A percentile compares a stretch with the other conserved stretches of the same genome.
Conservation (phyloP, 1,140 invertebrate species). For the Pogonomyrmex californicus region DNA sequence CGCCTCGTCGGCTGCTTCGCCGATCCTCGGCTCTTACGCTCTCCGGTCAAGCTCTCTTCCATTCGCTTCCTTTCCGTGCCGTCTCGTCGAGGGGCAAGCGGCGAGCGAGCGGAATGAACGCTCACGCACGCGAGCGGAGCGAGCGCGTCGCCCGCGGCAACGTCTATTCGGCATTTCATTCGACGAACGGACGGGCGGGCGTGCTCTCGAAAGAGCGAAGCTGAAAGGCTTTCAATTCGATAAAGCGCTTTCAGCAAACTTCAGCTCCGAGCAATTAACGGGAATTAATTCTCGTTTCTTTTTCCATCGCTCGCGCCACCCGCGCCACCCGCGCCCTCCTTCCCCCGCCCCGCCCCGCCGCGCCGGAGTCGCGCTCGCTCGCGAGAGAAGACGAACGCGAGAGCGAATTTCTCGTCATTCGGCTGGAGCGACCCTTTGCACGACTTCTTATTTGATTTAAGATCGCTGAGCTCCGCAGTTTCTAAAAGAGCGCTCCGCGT, state of each 20-base stretch:
- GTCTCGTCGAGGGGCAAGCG: conserved; percentile 7
- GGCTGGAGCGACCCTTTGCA: conserved; percentile 51
- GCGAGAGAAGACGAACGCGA: conserved; percentile 22
- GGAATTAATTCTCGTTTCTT: conserved; percentile 82
- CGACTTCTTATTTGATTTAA: conserved; percentile 66
- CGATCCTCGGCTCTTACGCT: conserved; percentile 50
- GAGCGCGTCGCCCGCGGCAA: conserved; percentile 61
- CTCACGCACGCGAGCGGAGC: conserved; percentile 36
- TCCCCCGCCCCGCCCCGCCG: neutral
- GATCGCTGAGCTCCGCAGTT: conserved; percentile 56
- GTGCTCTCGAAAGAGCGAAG: conserved; percentile 70
- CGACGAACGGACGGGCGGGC: conserved; percentile 47
- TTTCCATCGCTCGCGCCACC: conserved; percentile 65
- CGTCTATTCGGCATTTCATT: conserved; percentile 76
- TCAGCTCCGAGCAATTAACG: conserved; percentile 82
- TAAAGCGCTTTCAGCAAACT: conserved; percentile 81
- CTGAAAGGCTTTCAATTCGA: conserved; percentile 80
- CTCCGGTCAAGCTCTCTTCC: conserved; percentile 52
- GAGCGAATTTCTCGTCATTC: conserved; percentile 58
- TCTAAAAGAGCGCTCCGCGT: conserved; percentile 14
- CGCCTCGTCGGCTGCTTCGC: conserved; percentile 67
- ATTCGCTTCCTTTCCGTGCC: conserved; percentile 54
- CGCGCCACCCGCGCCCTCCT: neutral
- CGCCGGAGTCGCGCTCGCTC: neutral
- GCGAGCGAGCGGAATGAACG: conserved; percentile 4